Evolutionary conservation across 2,797 vertebrate genomes (phyloP), one percentile per base, ranked within the genome.

Genomic region (Xenopus petersii): DNA sequence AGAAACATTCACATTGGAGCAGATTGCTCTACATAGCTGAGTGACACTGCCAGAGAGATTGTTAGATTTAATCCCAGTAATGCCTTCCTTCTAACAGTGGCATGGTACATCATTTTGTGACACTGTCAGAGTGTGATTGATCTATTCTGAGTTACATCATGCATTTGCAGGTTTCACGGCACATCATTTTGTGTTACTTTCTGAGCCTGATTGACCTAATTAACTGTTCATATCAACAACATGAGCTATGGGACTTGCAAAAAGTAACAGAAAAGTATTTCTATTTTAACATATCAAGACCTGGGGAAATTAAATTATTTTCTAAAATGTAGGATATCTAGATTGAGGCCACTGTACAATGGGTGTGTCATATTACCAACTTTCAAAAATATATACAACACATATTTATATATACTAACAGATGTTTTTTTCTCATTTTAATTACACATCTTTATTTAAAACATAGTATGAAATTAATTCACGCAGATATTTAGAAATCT

Each of bases 171-270:
- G 66, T 70, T 79, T 70, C 36, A 68, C 26, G 74, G 71, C 72
- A 74, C 54, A 79, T 79, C 71, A 70, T 79, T 78, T 69, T 65
- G 65, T 70, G 71, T 73, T 60, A 74, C 56, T 70, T 61, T 79
- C 76, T 65, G 66, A 59, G 51, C 61, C 56, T 70, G 70, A 70
- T 79, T 79, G 71, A 74, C 71, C 77, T 70, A 79, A 79, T 79
- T 74, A 74, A 61, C 71, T 48, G 51, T 61, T 70, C 62, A 59
- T 66, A 65, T 70, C 54, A 26, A 30, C 67, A 24, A 70, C n/a
- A 74, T 70, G 58, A 70, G 70, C 64, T 70, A 70, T 74, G 47
- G n/a, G 51, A 74, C 66, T 74, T 60, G 26, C 17, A 48, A 56
- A 15, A 15, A 16, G 60, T 26, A 46, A 61, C 49, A 70, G 36